Base-by-base conservation (phyloP, 2,797 vertebrate species). In the Peromyscus aztecus region DNA sequence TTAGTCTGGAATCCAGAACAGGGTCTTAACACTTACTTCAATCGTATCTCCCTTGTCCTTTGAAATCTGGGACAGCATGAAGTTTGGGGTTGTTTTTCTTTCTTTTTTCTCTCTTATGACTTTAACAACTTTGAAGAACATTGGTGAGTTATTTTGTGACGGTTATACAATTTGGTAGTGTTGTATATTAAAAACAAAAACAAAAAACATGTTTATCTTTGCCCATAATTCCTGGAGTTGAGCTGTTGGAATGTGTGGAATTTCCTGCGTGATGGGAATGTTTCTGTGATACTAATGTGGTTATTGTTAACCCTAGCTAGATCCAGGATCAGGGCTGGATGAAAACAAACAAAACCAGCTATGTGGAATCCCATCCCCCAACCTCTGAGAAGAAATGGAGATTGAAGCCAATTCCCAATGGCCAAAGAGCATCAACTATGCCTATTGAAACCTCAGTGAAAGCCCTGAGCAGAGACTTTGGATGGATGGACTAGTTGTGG, bases 111-210 rank as follows among this genome's bases (percentile, higher is more conserved):
- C 37, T 82, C 65, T 59, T 29, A 77, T 81, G 71, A 84, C 59
- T 84, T 89, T 73, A 52, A 80, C n/a, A 90, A 16, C 95, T 95
- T 94, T 93, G 46, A 82, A 95, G 82, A 96, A 29, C 34, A 43
- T 31, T 76, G 49, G 40, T 4, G 55, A 91, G 55, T 82, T 80
- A 82, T 63, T 94, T 76, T 80, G 8, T 55, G 76, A 81, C 49
- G 46, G 10, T 77, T 82, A 27, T 40, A 81, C 19, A 94, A 90
- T 82, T 84, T 77, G 29, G 16, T 61, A 24, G 46, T 59, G 46
- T 85, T n/a, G 24, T 90, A 65, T 73, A 67, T 40, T 82, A 13
- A n/a, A n/a, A n/a, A 95, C 43, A 46, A 46, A 46, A 46, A 46
- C 43, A 77, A 85, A 89, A 37, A 46, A 46, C 43, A 46, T 73